phyloP scores from a whole-genome alignment of 1,140 invertebrate genomes.

The Atopsyche davidsoni region DNA sequence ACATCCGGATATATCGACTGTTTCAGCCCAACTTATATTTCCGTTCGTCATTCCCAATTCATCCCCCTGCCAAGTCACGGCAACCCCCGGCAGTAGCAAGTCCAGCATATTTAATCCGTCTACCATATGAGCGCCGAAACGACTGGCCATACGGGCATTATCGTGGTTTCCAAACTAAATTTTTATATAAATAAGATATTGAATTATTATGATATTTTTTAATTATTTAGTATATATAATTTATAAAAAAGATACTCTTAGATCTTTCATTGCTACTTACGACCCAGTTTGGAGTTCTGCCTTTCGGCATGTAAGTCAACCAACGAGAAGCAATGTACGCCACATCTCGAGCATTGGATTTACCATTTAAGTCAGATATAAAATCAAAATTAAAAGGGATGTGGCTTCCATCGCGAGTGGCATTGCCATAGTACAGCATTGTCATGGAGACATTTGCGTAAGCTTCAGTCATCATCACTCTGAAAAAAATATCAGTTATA shows the following conservation, averaged over 20 bases:
- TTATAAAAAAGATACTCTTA: no score
- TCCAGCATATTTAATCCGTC: conserved; percentile 60
- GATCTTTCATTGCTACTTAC: conserved; percentile 36
- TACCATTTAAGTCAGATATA: conserved; percentile 42
- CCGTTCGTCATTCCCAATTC: conserved; percentile 66
- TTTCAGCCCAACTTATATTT: conserved; percentile 50
- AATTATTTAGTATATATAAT: neutral
- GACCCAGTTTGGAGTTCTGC: conserved; percentile 52
- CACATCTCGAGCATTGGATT: conserved; percentile 36
- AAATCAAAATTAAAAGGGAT: conserved; percentile 68
- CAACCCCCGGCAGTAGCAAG: conserved; percentile 61
- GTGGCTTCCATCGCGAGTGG: conserved; percentile 47
- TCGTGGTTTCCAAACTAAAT: conserved; percentile 64
- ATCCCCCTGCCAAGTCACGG: conserved; percentile 68
- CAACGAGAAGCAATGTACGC: conserved; percentile 48
- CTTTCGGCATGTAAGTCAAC: conserved; percentile 46
- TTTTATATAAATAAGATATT: neutral
- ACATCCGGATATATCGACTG: conserved; percentile 42
- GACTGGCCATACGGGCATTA: conserved; percentile 55
- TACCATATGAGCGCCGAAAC: conserved; percentile 57
- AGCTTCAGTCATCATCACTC: conserved; percentile 63
- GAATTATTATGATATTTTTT: neutral
- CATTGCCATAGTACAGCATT: conserved; percentile 55
- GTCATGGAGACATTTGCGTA: conserved; percentile 53
- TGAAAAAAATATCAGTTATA: conserved; percentile 36